These are phyloP conservation scores for Harpagifer antarcticus DNA, from an alignment of 2,797 vertebrate genomes.

Conservation along the genomic window DNA sequence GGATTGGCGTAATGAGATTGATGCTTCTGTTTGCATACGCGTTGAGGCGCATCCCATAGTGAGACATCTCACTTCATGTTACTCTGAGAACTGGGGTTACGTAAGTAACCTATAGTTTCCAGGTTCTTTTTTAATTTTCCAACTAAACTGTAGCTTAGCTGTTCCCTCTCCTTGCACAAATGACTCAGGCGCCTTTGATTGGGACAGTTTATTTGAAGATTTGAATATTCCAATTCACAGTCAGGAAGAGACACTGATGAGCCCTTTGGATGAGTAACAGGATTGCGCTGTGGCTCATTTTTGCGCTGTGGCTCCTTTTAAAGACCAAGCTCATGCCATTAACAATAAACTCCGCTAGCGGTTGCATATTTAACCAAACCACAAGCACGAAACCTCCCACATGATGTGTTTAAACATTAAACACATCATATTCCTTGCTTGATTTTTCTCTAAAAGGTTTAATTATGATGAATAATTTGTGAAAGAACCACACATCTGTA, in stretches of 20 bases:
- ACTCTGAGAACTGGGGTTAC: too few species aligned
- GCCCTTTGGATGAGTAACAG: constrained; percentile 31
- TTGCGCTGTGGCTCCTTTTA: constrained; percentile 12
- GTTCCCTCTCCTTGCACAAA: constrained; percentile 13
- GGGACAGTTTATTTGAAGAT: constrained; percentile 48
- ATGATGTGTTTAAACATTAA: constrained; percentile 61
- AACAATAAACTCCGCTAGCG: constrained; percentile 62
- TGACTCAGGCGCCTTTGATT: constrained; percentile 12
- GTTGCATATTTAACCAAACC: constrained; percentile 58
- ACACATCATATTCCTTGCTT: constrained; percentile 39
- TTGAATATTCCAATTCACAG: constrained; percentile 37
- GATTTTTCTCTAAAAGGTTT: constrained; percentile 48
- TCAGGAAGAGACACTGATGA: constrained; percentile 37
- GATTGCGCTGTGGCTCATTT: constrained; percentile 19
- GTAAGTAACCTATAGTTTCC: too few species aligned
- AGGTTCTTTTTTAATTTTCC: constrained; percentile 27
- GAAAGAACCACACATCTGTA: constrained; percentile 35
- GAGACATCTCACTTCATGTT: too few species aligned
- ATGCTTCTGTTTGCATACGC: too few species aligned
- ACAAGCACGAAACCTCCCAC: constrained; percentile 47
- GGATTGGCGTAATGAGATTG: too few species aligned
- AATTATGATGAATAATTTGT: constrained; percentile 44
- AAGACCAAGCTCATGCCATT: constrained; percentile 44
- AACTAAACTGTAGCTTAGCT: constrained; percentile 10
- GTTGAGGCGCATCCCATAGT: too few species aligned